These are phyloP conservation scores for Gallinago stenura DNA, from an alignment of 2,797 vertebrate genomes.

Conservation along the genomic window DNA sequence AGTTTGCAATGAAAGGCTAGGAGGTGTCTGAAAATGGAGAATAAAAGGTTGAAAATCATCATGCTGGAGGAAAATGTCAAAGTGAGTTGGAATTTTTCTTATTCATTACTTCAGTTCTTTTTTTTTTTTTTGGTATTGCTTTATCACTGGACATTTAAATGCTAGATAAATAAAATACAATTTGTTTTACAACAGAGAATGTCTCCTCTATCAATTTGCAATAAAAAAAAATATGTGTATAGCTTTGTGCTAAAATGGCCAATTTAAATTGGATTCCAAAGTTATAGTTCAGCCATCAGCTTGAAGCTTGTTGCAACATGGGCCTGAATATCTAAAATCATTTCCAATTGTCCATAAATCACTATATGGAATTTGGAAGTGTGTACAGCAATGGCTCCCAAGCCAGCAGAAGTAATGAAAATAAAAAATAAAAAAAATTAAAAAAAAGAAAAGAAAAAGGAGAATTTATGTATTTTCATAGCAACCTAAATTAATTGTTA, in stretches of 20 bases:
- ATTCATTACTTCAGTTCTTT: background rate
- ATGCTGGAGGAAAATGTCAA: background rate
- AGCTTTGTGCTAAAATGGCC: conserved; percentile 38
- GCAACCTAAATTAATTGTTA: background rate
- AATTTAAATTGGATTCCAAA: conserved; percentile 53
- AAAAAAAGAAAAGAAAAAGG: background rate
- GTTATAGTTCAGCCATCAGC: conserved; percentile 17
- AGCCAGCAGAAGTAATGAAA: conserved; percentile 34
- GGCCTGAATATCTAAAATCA: conserved; percentile 5
- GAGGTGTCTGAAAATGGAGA: background rate
- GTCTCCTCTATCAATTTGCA: background rate
- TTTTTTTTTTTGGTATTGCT: background rate
- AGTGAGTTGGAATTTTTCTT: background rate
- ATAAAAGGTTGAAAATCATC: background rate
- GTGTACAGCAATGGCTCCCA: background rate
- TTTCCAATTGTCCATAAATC: conserved; percentile 18
- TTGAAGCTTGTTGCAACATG: background rate
- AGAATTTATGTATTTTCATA: background rate
- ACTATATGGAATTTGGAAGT: background rate
- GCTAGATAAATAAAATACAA: conserved; percentile 34
- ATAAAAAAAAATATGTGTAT: background rate
- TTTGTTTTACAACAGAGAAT: background rate
- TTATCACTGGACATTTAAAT: background rate
- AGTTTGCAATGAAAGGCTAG: background rate
- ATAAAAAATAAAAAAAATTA: background rate